Evolutionary conservation across 2,113 vertebrate genomes (phyloP).

Genomic region (Ornithorhynchus anatinus): DNA sequence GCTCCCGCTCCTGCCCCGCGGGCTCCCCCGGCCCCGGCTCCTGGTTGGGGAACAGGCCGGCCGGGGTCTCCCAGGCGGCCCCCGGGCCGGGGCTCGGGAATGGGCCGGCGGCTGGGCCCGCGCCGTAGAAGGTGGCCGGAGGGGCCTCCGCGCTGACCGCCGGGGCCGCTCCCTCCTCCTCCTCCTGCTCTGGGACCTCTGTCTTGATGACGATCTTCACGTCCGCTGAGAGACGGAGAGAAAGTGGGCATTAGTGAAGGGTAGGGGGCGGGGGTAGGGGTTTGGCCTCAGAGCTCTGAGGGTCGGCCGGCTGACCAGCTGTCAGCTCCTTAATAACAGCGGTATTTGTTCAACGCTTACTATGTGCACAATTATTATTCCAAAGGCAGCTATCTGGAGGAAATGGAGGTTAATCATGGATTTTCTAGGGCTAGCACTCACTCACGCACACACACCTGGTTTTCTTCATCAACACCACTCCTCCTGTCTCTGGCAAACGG

Average conservation of each 20-base stretch:
- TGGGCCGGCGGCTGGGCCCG: slow-evolving; percentile 44
- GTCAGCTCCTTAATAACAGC: no score
- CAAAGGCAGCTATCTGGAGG: no score
- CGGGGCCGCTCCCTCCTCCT: slow-evolving; percentile 31
- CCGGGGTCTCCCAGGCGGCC: slow-evolving; percentile 58
- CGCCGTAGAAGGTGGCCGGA: slow-evolving; percentile 49
- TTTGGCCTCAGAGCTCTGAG: not conserved
- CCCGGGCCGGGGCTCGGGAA: slow-evolving; percentile 69
- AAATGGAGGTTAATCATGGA: no score
- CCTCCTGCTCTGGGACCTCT: slow-evolving; percentile 61
- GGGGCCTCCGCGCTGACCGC: slow-evolving; percentile 58
- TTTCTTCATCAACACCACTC: not conserved
- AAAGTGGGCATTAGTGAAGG: not conserved
- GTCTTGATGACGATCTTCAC: slow-evolving; percentile 65
- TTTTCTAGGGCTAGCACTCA: no score
- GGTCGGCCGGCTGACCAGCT: no score
- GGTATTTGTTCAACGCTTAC: no score
- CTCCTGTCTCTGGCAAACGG: not conserved
- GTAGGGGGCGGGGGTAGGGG: not conserved
- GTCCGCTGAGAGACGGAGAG: slow-evolving; percentile 51
- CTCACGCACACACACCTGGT: no score
- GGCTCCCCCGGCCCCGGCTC: slow-evolving; percentile 63
- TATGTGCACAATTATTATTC: no score
- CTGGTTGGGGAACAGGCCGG: slow-evolving; percentile 32
- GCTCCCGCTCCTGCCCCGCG: slow-evolving; percentile 52